A percentile compares a stretch with the other conserved stretches of the same genome.
Evolutionary conservation across 1,140 invertebrate species (phyloP).

Genomic region (Atta cephalotes): DNA sequence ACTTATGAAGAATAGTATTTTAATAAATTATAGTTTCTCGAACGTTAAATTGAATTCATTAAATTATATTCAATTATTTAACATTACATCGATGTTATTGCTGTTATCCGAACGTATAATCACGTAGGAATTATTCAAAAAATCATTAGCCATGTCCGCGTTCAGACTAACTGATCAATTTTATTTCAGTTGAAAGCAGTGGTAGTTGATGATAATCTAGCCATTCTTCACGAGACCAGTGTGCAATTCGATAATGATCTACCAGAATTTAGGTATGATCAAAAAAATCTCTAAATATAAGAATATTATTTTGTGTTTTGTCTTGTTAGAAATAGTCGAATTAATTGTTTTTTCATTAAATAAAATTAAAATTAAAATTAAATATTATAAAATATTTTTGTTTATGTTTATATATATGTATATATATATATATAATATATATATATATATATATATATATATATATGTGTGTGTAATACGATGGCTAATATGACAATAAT

Average conservation of each 20-base stretch:
- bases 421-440: too few relatives aligned
- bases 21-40: too few relatives aligned
- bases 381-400: background rate
- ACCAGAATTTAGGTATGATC: conserved; percentile 93
- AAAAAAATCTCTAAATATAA: background rate
- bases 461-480: too few relatives aligned
- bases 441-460: too few relatives aligned
- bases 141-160: background rate
- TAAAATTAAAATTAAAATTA: background rate
- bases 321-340: background rate
- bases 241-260: conserved; percentile 96
- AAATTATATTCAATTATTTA: too few relatives aligned
- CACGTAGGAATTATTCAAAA: background rate
- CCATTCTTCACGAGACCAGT: conserved; percentile 91
- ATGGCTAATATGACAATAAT: background rate
- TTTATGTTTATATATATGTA: too few relatives aligned
- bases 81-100: background rate
- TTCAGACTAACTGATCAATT: background rate
- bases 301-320: background rate
- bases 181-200: conserved; percentile 93
- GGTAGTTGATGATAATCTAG: conserved; percentile 91
- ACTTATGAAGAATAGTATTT: too few relatives aligned
- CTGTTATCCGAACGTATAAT: background rate
- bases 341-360: background rate
- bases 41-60: too few relatives aligned